Evolutionary conservation across 2,888 invertebrate genomes (phyloP).

Genomic region (Sinodicranocentrus sp.): DNA sequence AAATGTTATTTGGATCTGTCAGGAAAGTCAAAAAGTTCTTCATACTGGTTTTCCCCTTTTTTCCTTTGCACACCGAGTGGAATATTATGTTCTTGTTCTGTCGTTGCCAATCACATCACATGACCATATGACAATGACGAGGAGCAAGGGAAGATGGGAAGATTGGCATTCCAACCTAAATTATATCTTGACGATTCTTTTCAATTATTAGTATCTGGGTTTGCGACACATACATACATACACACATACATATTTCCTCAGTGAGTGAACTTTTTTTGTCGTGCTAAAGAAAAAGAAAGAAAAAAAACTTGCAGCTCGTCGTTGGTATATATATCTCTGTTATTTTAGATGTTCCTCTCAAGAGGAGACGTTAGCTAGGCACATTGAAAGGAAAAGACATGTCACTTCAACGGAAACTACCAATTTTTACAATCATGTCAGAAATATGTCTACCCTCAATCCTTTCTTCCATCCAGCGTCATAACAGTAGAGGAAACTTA

Average conservation of each 20-base stretch:
- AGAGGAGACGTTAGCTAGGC: background rate
- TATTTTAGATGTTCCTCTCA: no score
- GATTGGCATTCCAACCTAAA: constrained; percentile 50
- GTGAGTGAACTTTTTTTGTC: no score
- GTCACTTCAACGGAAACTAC: constrained; percentile 45
- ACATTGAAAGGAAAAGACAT: constrained; percentile 44
- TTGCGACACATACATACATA: no score
- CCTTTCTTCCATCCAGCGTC: background rate
- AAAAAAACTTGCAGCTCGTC: no score
- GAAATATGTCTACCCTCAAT: constrained; percentile 7
- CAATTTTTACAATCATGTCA: constrained; percentile 45
- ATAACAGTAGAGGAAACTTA: background rate
- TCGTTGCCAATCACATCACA: constrained; percentile 60
- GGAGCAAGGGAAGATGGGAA: constrained; percentile 33
- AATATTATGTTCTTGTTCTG: background rate
- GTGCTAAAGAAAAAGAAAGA: no score
- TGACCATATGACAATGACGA: constrained; percentile 58
- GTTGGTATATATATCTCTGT: no score
- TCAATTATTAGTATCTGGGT: constrained; percentile 44
- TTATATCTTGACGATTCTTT: constrained; percentile 59
- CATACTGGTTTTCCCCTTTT: no score
- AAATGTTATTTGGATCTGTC: constrained; percentile 53
- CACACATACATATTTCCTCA: no score
- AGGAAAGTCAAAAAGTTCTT: constrained; percentile 48
- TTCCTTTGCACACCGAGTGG: background rate